Evolutionary conservation across 2,888 invertebrate species (phyloP), one percentile per base, ranked within the genome.

Genomic region (Andrena praecox): DNA sequence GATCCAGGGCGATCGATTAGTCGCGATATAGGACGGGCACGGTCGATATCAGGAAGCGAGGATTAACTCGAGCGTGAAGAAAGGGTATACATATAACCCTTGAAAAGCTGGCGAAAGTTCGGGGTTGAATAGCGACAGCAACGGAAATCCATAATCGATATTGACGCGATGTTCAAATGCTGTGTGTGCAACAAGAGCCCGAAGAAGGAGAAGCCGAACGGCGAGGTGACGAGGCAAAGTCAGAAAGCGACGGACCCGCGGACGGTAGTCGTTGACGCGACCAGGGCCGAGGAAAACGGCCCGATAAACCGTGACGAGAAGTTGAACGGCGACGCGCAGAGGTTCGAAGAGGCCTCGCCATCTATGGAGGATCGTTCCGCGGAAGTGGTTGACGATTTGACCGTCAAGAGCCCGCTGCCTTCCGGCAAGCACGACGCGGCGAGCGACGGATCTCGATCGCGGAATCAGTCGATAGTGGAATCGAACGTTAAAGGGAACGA

Each of bases 81-180:
- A n/a, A 50, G 50, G 50, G 16, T 16, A 27, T 31, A 54, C n/a
- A 16, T 50, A 42, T 48, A 12, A 50, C 24, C 24, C 31, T 24
- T 20, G 5, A 24, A 12, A 20, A 42, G 5, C 42, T 4, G 42
- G 16, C 42, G 16, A 42, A 42, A 42, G 42, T 42, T 42, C 42
- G 42, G 16, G 50, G 31, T 48, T 54, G 24, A 54, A 74, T 42
- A 62, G 48, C 64, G 35, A 75, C 56, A 79, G 42, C 63, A 56
- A 84, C 52, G 75, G 24, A 62, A 72, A 85, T 82, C 76, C 48
- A 73, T 79, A 82, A 85, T 86, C 86, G 72, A 85, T 80, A 84
- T 79, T 6, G 75, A 88, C 76, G 56, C 56, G 73, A 93, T 93
- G 93, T 93, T 93, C 86, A 93, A 93, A 90, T 93, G 93, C 78